phyloP scores from a whole-genome alignment of 1,140 invertebrate species.

The Trichonephila clavata region DNA sequence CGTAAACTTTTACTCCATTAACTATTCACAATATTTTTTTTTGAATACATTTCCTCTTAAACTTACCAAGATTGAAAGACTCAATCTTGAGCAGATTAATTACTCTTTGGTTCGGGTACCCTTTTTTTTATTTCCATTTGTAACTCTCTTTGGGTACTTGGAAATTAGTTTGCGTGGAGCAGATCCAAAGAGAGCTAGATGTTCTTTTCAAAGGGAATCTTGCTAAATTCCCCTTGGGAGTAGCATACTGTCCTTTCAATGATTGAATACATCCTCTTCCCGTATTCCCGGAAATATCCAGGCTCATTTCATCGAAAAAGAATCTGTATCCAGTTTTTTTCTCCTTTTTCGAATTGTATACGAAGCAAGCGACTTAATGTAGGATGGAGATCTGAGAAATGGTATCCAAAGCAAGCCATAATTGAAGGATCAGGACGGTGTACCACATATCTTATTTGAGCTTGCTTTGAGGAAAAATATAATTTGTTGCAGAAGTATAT shows the following conservation, averaged over 20 bases:
- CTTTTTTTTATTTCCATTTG: background rate
- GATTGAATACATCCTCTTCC: conserved; percentile 39
- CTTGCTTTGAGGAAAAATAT: background rate
- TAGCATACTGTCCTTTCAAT: conserved; percentile 2
- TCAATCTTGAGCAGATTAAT: conserved; percentile 5
- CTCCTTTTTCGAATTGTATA: background rate
- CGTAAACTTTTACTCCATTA: background rate
- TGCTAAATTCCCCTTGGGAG: conserved; percentile 36
- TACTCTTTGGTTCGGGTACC: background rate
- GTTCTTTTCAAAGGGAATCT: conserved; percentile 38
- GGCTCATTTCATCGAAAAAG: background rate
- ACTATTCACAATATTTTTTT: conserved; percentile 12
- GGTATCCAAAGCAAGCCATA: background rate
- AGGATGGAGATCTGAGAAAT: background rate
- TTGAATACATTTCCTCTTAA: no score
- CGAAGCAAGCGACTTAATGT: background rate
- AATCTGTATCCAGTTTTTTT: background rate
- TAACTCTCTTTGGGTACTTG: background rate
- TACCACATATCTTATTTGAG: background rate
- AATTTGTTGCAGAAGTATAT: conserved; percentile 3
- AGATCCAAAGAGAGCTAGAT: background rate
- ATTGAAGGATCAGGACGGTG: background rate
- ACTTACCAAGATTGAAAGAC: background rate
- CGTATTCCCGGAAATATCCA: background rate
- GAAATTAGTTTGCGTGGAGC: background rate